phyloP scores from a whole-genome alignment of 2,113 vertebrate genomes.

The Athene noctua region DNA sequence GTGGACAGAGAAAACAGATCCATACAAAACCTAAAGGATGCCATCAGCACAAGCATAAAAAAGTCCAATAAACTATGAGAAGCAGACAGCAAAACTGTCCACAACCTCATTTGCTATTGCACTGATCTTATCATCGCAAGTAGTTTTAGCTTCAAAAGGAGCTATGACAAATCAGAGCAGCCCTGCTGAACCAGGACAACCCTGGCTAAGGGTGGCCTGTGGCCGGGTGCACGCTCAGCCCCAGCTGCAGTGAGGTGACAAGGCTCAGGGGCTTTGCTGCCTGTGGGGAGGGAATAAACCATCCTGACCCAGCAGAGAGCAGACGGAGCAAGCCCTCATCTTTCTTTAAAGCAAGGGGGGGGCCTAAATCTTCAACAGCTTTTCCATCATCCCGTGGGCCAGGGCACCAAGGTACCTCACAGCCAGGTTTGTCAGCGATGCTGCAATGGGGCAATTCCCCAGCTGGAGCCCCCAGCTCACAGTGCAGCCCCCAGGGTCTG shows the following conservation, averaged over 20 bases:
- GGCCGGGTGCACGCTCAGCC: fast-evolving
- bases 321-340: not conserved
- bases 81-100: not conserved
- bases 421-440: not conserved
- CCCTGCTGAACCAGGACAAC: not conserved
- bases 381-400: not conserved
- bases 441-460: not conserved
- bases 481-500: not conserved
- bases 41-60: not conserved
- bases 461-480: not conserved
- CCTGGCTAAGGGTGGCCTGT: not conserved
- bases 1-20: not conserved
- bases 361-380: not conserved
- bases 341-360: not conserved
- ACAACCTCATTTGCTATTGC: not conserved
- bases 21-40: not conserved
- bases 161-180: not conserved
- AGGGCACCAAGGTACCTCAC: not conserved
- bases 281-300: not conserved
- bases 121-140: not conserved
- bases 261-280: not conserved
- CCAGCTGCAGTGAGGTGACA: fast-evolving
- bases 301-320: not conserved
- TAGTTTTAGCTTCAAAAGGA: not conserved
- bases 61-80: not conserved